Evolutionary conservation across 1,140 invertebrate genomes (phyloP).

Genomic region (Plectrocnemia conspersa): DNA sequence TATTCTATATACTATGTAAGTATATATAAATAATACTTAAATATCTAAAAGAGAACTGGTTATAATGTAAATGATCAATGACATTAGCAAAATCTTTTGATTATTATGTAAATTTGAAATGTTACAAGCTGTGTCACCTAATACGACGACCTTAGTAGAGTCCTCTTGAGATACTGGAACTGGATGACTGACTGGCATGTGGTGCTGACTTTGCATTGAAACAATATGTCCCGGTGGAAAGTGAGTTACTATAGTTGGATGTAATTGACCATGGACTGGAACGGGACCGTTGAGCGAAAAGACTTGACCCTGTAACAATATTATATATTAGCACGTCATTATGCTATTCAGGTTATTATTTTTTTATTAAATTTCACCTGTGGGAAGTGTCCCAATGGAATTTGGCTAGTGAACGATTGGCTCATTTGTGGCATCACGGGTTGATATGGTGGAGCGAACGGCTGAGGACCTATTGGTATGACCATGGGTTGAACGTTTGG

Average conservation of each 20-base stretch:
- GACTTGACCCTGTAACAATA: conserved; percentile 26
- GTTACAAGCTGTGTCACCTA: conserved; percentile 40
- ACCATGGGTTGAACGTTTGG: conserved; percentile 16
- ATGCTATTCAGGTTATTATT: neutral
- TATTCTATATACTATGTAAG: no score
- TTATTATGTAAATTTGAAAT: no score
- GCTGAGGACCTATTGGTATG: conserved; percentile 14
- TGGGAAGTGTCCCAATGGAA: conserved; percentile 30
- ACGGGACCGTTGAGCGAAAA: conserved; percentile 34
- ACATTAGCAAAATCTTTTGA: no score
- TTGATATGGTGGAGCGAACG: conserved; percentile 28
- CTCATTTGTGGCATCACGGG: conserved; percentile 21
- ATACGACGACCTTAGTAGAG: conserved; percentile 38
- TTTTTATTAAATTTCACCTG: conserved; percentile 16
- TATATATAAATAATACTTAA: no score
- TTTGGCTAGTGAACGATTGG: conserved; percentile 26
- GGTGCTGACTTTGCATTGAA: conserved; percentile 33
- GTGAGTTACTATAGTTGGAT: conserved; percentile 26
- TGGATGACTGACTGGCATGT: conserved; percentile 27
- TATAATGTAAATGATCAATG: no score
- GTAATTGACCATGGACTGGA: conserved; percentile 30
- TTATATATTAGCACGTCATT: no score
- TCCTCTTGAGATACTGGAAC: conserved; percentile 21
- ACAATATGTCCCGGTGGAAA: conserved; percentile 30
- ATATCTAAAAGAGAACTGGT: no score